Percentiles rank a stretch among this genome's conserved stretches.
Conservation (phyloP, 2,888 invertebrate species). For the Tyria jacobaeae region DNA sequence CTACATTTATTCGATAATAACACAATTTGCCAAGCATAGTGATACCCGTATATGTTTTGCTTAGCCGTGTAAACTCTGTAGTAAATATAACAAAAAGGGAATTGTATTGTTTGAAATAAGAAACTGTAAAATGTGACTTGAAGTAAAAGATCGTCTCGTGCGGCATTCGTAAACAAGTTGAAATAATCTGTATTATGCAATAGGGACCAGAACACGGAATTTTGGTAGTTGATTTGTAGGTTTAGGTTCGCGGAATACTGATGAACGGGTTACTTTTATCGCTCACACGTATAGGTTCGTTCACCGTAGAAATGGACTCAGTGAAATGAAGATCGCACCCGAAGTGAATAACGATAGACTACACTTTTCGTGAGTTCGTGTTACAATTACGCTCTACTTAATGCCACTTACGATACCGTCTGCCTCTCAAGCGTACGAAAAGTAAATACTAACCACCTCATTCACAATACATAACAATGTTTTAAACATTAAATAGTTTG, state of each 20-base stretch:
- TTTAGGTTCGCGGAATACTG: constrained; percentile 56
- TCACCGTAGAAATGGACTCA: constrained; percentile 54
- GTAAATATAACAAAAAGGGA: constrained; percentile 54
- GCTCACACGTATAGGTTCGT: constrained; percentile 35
- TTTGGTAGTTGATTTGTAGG: constrained; percentile 47
- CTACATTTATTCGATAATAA: constrained; percentile 32
- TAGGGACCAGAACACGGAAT: constrained; percentile 48
- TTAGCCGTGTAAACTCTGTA: constrained; percentile 48
- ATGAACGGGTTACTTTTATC: constrained; percentile 55
- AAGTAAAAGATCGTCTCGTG: constrained; percentile 55
- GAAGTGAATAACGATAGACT: constrained; percentile 63
- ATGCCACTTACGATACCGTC: constrained; percentile 11
- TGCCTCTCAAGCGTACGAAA: not conserved
- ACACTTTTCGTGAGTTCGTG: constrained; percentile 45
- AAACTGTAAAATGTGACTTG: constrained; percentile 56
- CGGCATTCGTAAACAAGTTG: constrained; percentile 56
- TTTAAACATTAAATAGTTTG: not conserved
- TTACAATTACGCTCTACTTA: constrained; percentile 42
- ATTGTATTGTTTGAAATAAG: constrained; percentile 45
- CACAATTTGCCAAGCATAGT: constrained; percentile 62
- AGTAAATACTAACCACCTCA: constrained; percentile 2
- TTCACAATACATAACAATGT: not conserved
- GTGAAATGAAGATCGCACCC: constrained; percentile 61
- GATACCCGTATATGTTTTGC: constrained; percentile 33
- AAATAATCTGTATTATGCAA: constrained; percentile 65